A percentile compares a stretch with the other conserved stretches of the same genome.
Conservation (phyloP, 2,797 vertebrate genomes). For the Premnoplex brunnescens region DNA sequence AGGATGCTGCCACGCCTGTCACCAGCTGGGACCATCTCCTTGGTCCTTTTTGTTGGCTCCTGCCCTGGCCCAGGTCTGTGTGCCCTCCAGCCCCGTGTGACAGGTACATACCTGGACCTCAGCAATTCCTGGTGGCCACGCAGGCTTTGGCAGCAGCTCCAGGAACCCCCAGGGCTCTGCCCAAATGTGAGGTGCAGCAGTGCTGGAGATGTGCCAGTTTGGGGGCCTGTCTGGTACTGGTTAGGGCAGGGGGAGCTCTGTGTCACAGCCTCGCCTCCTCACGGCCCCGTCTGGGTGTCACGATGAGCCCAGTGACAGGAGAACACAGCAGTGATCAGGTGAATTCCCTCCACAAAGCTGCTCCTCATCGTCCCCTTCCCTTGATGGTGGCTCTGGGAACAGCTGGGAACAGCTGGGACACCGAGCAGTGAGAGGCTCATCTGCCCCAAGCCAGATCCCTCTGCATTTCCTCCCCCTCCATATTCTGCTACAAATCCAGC, state of each 20-base stretch:
- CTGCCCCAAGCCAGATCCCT: background rate
- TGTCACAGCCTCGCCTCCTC: fast-evolving
- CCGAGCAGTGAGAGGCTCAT: background rate
- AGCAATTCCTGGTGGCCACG: fast-evolving
- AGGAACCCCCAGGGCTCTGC: background rate
- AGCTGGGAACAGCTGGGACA: background rate
- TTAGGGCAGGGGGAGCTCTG: background rate
- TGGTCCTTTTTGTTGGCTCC: background rate
- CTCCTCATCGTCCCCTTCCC: background rate
- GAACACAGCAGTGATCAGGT: background rate
- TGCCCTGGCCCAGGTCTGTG: background rate
- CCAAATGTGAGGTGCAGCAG: background rate
- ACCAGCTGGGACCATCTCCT: background rate
- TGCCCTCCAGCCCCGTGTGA: background rate
- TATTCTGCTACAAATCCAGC: background rate
- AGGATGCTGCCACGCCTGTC: background rate
- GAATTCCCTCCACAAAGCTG: background rate
- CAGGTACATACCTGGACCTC: background rate
- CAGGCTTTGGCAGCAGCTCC: background rate
- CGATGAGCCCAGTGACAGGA: background rate
- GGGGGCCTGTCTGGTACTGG: background rate
- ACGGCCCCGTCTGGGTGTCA: background rate
- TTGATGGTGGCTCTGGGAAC: background rate
- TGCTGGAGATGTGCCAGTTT: background rate
- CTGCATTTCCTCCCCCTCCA: background rate